Evolutionary conservation across 2,888 invertebrate species (phyloP).

Genomic region (Dastarcus helophoroides): DNA sequence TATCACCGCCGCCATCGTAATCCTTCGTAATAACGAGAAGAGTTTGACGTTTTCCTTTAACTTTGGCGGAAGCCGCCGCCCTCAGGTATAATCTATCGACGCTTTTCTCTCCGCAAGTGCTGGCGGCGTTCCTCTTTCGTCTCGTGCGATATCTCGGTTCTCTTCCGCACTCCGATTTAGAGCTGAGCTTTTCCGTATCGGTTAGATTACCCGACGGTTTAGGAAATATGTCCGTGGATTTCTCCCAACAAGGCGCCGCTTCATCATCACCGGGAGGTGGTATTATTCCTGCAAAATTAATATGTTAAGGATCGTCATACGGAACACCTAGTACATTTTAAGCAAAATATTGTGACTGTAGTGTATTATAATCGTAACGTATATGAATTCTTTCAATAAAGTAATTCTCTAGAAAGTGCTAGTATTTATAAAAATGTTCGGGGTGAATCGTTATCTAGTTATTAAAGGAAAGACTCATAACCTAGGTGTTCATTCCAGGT

Average conservation of each 20-base stretch:
- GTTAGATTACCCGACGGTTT: slow-evolving; percentile 72
- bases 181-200: slow-evolving; percentile 57
- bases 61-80: slow-evolving; percentile 45
- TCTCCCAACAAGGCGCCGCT: slow-evolving; percentile 68
- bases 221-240: slow-evolving; percentile 69
- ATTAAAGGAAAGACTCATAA: too few species aligned
- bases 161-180: slow-evolving; percentile 58
- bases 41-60: slow-evolving; percentile 46
- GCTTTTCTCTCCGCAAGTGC: slow-evolving; percentile 54
- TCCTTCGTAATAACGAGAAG: slow-evolving; percentile 59
- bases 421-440: too few species aligned
- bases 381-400: too few species aligned
- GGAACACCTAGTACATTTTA: too few species aligned
- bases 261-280: slow-evolving; percentile 43
- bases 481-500: too few species aligned
- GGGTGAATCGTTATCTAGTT: too few species aligned
- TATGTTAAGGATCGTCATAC: too few species aligned
- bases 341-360: too few species aligned
- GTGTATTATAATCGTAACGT: too few species aligned
- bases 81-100: slow-evolving; percentile 60
- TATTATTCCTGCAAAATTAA: slow-evolving; percentile 34
- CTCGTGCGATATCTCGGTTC: slow-evolving; percentile 27
- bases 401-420: too few species aligned
- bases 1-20: slow-evolving; percentile 49
- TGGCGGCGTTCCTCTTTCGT: slow-evolving; percentile 28